These are phyloP conservation scores for Oikopleura albicans DNA, from an alignment of 23 tunicate genomes.

Conservation along the genomic window DNA sequence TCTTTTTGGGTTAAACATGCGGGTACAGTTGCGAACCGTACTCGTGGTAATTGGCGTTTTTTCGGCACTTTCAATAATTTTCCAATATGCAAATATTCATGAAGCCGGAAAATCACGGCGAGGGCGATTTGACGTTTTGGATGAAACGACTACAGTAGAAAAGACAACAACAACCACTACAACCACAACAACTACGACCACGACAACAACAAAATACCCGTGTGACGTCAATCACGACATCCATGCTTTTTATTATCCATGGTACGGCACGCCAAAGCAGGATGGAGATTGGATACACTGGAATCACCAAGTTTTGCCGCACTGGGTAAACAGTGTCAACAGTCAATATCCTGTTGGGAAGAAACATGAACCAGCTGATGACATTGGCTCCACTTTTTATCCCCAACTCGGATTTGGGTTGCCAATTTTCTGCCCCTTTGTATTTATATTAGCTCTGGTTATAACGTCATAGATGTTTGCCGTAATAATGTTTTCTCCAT, in stretches of 20 bases:
- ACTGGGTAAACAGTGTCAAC: constrained; percentile 41
- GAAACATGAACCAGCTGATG: constrained; percentile 63
- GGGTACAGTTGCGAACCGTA: background rate
- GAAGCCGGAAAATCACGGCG: background rate
- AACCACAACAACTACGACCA: background rate
- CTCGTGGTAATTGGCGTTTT: background rate
- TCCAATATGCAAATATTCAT: background rate
- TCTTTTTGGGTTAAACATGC: background rate
- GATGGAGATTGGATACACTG: constrained; percentile 60
- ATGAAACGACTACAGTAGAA: background rate
- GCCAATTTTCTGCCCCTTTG: too few relatives aligned
- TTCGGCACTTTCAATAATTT: background rate
- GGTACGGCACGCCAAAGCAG: constrained; percentile 50
- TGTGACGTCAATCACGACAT: constrained; percentile 27
- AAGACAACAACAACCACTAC: background rate
- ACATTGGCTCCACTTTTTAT: constrained; percentile 69
- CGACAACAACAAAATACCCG: background rate
- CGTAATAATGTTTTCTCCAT: too few relatives aligned
- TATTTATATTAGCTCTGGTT: too few relatives aligned
- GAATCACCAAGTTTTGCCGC: constrained; percentile 71
- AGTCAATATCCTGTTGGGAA: constrained; percentile 47
- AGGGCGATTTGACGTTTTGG: background rate
- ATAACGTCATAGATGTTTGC: too few relatives aligned
- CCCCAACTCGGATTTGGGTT: too few relatives aligned
- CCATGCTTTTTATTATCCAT: constrained; percentile 87